phyloP scores from a whole-genome alignment of 1,140 invertebrate species.

The Heliconius hermathena region DNA sequence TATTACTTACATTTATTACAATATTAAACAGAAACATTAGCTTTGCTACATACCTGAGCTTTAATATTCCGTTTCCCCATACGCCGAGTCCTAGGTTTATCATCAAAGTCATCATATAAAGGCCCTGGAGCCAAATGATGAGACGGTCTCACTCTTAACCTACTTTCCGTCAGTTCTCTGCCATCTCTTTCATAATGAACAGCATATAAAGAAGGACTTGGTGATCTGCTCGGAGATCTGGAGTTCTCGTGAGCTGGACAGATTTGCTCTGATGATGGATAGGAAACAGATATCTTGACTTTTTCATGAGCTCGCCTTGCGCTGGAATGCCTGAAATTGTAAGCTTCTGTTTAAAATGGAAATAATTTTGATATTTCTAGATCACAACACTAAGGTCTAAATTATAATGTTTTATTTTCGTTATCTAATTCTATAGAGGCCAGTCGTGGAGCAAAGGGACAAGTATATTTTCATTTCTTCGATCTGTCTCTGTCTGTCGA shows the following conservation, averaged over 20 bases:
- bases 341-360: conserved; percentile 12
- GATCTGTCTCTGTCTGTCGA: too few species aligned
- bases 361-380: not conserved
- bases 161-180: conserved; percentile 73
- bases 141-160: conserved; percentile 58
- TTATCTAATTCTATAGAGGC: not conserved
- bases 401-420: too few species aligned
- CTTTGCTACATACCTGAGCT: conserved; percentile 80
- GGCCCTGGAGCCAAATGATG: conserved; percentile 74
- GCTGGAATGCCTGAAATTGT: conserved; percentile 78
- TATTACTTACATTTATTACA: too few species aligned
- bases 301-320: conserved; percentile 86
- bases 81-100: conserved; percentile 84
- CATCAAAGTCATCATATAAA: conserved; percentile 81
- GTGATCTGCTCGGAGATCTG: conserved; percentile 68
- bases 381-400: not conserved
- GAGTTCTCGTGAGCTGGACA: conserved; percentile 76
- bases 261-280: conserved; percentile 90
- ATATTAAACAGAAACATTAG: too few species aligned
- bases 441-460: too few species aligned
- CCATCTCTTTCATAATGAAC: conserved; percentile 84
- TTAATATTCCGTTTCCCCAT: conserved; percentile 94
- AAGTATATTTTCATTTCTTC: too few species aligned
- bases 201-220: conserved; percentile 80
- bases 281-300: conserved; percentile 91